These are phyloP conservation scores for Sorex maritimensis DNA, from an alignment of 2,797 vertebrate genomes.

Conservation along the genomic window DNA sequence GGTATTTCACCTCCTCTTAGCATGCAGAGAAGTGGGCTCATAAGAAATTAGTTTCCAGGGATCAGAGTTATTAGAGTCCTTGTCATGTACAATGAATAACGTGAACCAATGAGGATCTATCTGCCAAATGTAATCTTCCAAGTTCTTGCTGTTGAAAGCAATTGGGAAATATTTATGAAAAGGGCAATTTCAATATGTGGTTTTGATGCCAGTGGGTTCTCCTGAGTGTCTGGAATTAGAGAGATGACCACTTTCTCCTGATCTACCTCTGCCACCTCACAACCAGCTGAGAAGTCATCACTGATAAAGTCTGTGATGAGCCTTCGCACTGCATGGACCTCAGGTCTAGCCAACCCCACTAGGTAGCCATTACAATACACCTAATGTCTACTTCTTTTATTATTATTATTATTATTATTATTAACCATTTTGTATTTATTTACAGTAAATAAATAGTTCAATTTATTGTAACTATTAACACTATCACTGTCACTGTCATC, in stretches of 20 bases:
- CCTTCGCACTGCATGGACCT: too few relatives aligned
- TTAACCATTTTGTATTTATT: conserved; percentile 59
- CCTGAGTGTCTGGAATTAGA: too few relatives aligned
- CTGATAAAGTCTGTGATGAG: too few relatives aligned
- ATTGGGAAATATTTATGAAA: not conserved
- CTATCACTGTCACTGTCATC: too few relatives aligned
- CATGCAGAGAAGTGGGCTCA: not conserved
- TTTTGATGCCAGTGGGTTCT: not conserved
- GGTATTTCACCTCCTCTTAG: not conserved
- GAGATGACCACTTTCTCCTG: too few relatives aligned
- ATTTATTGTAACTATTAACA: conserved; percentile 15
- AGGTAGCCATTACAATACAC: too few relatives aligned
- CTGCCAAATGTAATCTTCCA: not conserved
- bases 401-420: conserved; percentile 18
- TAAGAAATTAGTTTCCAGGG: not conserved
- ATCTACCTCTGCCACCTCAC: too few relatives aligned
- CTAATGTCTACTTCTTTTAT: too few relatives aligned
- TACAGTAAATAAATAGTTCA: not conserved
- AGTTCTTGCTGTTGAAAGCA: not conserved
- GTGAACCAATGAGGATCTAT: not conserved
- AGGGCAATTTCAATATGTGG: not conserved
- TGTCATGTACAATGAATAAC: not conserved
- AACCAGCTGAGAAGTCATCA: too few relatives aligned
- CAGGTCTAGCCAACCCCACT: too few relatives aligned
- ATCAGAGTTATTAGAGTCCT: not conserved